These are phyloP conservation scores for Myotis planiceps DNA, from an alignment of 2,797 vertebrate species.

Conservation along the genomic window DNA sequence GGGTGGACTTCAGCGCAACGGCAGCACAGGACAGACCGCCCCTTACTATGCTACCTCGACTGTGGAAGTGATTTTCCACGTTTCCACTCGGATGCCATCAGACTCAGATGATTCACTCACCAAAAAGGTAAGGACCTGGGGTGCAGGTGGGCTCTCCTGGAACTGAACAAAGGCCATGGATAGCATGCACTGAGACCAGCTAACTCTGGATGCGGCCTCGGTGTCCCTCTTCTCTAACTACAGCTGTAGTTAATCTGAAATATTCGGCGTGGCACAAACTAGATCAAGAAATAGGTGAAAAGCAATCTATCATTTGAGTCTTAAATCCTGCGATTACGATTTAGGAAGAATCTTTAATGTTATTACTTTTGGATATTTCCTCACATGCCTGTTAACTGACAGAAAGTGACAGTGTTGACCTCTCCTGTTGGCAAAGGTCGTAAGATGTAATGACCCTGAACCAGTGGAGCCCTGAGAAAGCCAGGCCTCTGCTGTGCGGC, in stretches of 20 bases:
- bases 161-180: no score
- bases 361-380: background rate
- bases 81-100: constrained; percentile 97
- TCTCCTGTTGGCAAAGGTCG: background rate
- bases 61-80: constrained; percentile 98
- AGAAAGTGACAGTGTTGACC: background rate
- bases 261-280: background rate
- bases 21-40: constrained; percentile 97
- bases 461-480: background rate
- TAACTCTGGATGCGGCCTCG: background rate
- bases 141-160: background rate
- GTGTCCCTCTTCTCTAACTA: background rate
- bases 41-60: constrained; percentile 99
- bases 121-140: constrained; percentile 92
- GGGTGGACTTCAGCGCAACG: constrained; percentile 98
- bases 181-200: background rate
- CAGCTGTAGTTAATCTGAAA: background rate
- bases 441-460: background rate
- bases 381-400: background rate
- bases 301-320: background rate
- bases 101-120: constrained; percentile 96
- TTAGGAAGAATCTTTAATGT: background rate
- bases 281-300: background rate
- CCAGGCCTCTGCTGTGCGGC: background rate
- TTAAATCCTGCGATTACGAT: background rate